A percentile compares a stretch with the other conserved stretches of the same genome.
Evolutionary conservation across 1,140 invertebrate genomes (phyloP).

Genomic region (Drosophila trapezifrons): DNA sequence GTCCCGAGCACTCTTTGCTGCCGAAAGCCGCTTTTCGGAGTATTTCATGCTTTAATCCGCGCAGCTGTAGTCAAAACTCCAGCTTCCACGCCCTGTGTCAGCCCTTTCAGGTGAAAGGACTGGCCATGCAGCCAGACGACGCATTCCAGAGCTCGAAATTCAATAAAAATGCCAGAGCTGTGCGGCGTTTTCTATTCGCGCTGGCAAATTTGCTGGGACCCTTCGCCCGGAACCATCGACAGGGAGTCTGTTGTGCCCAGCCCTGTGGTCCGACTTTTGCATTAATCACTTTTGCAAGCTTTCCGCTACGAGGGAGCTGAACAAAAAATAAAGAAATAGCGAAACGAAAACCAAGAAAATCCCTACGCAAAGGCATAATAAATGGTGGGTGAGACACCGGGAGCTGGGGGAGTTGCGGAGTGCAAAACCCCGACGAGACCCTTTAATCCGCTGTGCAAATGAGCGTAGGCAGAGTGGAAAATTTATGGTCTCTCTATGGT

Average conservation of each 20-base stretch:
- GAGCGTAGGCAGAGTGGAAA: conserved; percentile 58
- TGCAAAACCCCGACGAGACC: conserved; percentile 76
- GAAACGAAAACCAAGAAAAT: conserved; percentile 60
- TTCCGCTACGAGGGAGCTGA: conserved; percentile 39
- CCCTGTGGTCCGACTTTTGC: conserved; percentile 62
- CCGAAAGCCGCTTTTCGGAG: conserved; percentile 61
- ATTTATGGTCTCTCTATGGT: conserved; percentile 68
- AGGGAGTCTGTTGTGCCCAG: conserved; percentile 16
- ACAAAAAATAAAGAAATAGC: conserved; percentile 44
- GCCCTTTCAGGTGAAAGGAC: conserved; percentile 59
- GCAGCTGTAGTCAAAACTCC: conserved; percentile 72
- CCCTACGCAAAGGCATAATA: conserved; percentile 72
- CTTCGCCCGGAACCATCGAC: conserved; percentile 17
- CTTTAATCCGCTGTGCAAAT: conserved; percentile 79
- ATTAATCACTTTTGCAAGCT: conserved; percentile 81
- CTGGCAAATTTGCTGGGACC: conserved; percentile 52
- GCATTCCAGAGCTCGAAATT: conserved; percentile 74
- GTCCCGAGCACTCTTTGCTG: conserved; percentile 48
- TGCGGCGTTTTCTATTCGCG: conserved; percentile 69
- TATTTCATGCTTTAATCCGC: conserved; percentile 74
- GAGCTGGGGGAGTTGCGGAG: conserved; percentile 21
- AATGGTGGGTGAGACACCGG: conserved; percentile 56
- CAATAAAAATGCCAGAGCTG: conserved; percentile 75
- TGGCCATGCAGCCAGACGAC: conserved; percentile 37
- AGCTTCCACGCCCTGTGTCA: conserved; percentile 4